Base-by-base conservation (phyloP, 2,888 invertebrate species). In the Caenorhabditis sp. region DNA sequence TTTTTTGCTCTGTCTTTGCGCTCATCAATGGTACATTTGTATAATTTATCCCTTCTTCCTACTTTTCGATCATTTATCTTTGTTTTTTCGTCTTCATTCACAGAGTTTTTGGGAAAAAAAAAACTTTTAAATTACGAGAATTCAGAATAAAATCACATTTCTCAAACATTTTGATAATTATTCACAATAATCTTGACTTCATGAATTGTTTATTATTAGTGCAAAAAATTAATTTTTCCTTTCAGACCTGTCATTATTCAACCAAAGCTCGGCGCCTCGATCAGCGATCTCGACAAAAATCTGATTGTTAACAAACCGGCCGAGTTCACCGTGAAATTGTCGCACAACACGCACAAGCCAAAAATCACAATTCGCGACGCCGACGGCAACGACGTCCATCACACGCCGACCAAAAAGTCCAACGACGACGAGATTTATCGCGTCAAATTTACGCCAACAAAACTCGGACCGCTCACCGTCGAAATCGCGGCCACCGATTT, bases 391-490 rank as follows among this genome's bases (percentile, higher is more conserved):
- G 69, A 75, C 37, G 51, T 83, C 10, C 81, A 77, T 62, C 57
- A 63, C 31, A 60, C 54, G 0, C 60, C 81, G 10, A 78, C 67
- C 57, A 75, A 77, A 49, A 57, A 68, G 14, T 43, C 43, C 8
- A 61, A 54, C n/a, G 69, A 69, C 5, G 21, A 62, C 8, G 55
- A 53, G 1, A 31, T 53, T 8, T 83, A 74, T 69, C 62, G 64
- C 10, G 73, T 81, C 26, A 70, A 74, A 21, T 86, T 79, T 74
- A 78, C 78, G 24, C 86, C 86, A 3, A 68, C 70, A 17, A 71
- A 74, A 31, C 26, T 76, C 21, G 84, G 84, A 49, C 64, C 69
- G 1, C 76, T 82, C 37, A 76, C 76, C 68, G 51, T 80, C 24
- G 69, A 76, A 10, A 61, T 78, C 6, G 61, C 60, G 17, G 66